Evolutionary conservation across 2,113 vertebrate genomes (phyloP).

Genomic region (Formicarius rufipectus): DNA sequence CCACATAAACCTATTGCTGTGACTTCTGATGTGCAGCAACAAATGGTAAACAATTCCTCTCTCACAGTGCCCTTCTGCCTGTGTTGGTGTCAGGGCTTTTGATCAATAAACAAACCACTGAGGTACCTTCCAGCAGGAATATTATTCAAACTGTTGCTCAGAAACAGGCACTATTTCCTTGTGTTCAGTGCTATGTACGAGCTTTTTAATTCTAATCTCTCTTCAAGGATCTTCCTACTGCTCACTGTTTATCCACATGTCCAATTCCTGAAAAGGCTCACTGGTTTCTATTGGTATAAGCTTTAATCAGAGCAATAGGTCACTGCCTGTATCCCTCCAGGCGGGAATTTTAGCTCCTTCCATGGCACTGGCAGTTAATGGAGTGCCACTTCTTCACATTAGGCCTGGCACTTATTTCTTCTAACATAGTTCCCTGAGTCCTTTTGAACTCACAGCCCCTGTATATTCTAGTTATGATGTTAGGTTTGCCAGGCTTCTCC

Average conservation of each 20-base stretch:
- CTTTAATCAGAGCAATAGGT: not conserved
- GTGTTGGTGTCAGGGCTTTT: not conserved
- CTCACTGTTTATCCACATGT: not conserved
- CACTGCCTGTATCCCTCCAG: not conserved
- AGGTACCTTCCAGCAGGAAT: not conserved
- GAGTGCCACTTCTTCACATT: not conserved
- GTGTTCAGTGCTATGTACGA: not conserved
- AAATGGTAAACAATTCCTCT: constrained; percentile 41
- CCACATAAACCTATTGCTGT: not conserved
- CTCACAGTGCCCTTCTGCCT: not conserved
- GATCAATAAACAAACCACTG: constrained; percentile 37
- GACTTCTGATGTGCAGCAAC: constrained; percentile 35
- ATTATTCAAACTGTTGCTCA: not conserved
- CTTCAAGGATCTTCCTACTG: not conserved
- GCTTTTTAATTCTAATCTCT: not conserved
- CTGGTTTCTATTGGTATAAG: not conserved
- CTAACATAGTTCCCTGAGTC: not conserved
- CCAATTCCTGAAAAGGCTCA: not conserved
- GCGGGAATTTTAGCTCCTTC: not conserved
- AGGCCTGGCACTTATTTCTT: not conserved
- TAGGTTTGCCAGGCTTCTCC: not conserved
- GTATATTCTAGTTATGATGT: not conserved
- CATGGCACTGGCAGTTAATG: not conserved
- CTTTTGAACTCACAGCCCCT: not conserved
- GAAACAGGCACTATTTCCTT: not conserved